Base-by-base conservation (phyloP, 1,140 invertebrate species). In the Cotesia vestalis region DNA sequence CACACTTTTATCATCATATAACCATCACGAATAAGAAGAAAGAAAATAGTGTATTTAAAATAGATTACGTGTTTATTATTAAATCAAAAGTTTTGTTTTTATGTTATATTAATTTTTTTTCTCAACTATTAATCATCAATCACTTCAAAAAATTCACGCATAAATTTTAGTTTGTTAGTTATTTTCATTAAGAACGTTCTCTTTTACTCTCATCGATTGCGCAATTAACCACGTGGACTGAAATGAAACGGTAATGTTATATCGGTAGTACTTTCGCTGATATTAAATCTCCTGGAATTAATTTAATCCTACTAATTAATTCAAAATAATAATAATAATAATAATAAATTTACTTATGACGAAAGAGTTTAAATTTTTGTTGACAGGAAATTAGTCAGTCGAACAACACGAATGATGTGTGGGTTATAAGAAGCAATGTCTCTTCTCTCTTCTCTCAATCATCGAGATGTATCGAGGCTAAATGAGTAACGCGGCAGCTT, bases 131-230 rank as follows among this genome's bases (percentile, higher is more conserved):
- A 6, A 63, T 36, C 11, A 34, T 63, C 36, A 11, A 35, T 63
- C 34, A 34, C 12, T 59, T 59, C 2, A 40, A 36, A 40, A 38
- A 38, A 11, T 35, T 35, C 55, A 35, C 35, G 27, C 53, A 46
- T 34, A 35, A 8, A n/a, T 27, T 27, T 27, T 4, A 38, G 40
- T 53, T 27, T 27, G 11, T 40, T 35, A 38, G 35, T 38, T 63
- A 46, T 46, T 46, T 46, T 59, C 20, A 3, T 27, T 17, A 59
- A 34, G 38, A 67, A 53, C 66, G 36, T 72, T 72, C 62, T 66
- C 70, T 57, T 66, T 66, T 34, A 72, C 63, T 63, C 61, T 53
- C 14, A 53, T 66, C 46, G 66, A 46, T 73, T 73, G 69, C 72
- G 59, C 69, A 73, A 73, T 73, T 69, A 61, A 70, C 14, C 59